phyloP scores from a whole-genome alignment of 2,113 vertebrate genomes.

The Myodes glareolus region DNA sequence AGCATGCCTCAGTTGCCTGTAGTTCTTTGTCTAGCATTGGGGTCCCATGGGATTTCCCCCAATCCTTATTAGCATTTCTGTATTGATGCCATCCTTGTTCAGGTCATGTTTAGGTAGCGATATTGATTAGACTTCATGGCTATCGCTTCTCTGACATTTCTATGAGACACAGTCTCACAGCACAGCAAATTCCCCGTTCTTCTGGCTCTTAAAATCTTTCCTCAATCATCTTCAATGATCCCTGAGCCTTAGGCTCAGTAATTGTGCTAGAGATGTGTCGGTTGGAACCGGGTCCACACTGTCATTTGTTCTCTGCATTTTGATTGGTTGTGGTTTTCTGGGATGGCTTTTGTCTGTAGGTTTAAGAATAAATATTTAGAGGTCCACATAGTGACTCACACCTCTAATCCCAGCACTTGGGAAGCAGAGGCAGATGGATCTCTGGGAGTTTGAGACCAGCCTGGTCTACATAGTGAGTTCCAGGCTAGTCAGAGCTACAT shows the following conservation, averaged over 20 bases:
- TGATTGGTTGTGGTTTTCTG: neutral
- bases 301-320: neutral
- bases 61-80: neutral
- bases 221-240: neutral
- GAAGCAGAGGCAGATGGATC: neutral
- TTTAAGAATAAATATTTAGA: neutral
- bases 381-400: neutral
- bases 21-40: neutral
- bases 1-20: neutral
- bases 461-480: neutral
- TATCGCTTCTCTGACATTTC: neutral
- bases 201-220: neutral
- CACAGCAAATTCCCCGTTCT: neutral
- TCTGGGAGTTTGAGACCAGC: neutral
- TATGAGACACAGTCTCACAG: neutral
- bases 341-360: neutral
- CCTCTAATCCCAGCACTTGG: neutral
- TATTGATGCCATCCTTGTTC: neutral
- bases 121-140: neutral
- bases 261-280: neutral
- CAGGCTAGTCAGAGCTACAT: neutral
- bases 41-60: neutral
- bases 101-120: neutral
- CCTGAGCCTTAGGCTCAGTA: neutral
- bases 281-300: neutral